Conservation (phyloP, 2,113 vertebrate genomes). For the Barnardius zonarius region DNA sequence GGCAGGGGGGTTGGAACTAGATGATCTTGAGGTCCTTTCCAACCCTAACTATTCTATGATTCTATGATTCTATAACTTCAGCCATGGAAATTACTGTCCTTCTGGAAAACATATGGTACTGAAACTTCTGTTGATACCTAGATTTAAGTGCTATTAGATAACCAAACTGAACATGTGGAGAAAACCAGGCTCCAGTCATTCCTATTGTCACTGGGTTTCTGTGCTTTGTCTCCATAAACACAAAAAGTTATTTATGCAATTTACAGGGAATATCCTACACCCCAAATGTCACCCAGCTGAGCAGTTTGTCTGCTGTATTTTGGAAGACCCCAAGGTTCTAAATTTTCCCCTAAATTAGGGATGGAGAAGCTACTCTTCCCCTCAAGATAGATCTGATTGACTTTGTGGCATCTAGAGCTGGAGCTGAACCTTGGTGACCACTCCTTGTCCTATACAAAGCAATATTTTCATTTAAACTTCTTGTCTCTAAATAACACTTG, state of each 20-base stretch:
- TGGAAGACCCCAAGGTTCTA: not conserved
- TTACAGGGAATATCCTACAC: not conserved
- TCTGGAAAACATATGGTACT: not conserved
- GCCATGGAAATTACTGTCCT: fast-evolving
- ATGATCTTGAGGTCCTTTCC: too few species aligned
- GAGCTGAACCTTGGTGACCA: not conserved
- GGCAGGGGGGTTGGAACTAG: too few species aligned
- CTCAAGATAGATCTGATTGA: not conserved
- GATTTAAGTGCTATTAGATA: not conserved
- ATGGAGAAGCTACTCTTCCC: not conserved
- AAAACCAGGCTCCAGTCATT: not conserved
- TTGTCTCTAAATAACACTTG: not conserved
- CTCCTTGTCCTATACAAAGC: not conserved
- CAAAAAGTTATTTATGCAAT: not conserved
- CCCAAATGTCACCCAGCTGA: not conserved
- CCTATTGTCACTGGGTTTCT: not conserved
- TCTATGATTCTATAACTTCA: not conserved
- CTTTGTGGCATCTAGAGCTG: not conserved
- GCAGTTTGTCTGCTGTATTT: not conserved
- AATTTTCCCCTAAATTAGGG: not conserved
- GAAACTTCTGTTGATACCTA: not conserved
- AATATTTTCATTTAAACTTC: not conserved
- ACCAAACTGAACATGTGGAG: not conserved
- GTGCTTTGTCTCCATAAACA: not conserved
- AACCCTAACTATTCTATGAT: too few species aligned